Evolutionary conservation across 2,113 vertebrate species (phyloP).

Genomic region (Melanostigma gelatinosum): DNA sequence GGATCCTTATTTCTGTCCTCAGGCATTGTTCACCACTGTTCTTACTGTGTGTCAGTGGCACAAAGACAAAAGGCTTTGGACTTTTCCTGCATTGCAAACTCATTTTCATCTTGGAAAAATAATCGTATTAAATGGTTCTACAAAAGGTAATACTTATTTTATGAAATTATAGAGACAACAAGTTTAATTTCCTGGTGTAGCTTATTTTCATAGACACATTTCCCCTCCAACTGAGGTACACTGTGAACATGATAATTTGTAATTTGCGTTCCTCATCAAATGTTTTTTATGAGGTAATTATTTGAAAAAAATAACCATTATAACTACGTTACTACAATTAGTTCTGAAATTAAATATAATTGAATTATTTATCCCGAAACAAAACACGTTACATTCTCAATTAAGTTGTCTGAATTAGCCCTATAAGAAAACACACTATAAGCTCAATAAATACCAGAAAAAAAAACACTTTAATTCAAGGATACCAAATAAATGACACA

Average conservation of each 20-base stretch:
- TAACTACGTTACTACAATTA: background rate
- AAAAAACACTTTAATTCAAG: slow-evolving; percentile 78
- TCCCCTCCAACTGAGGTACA: background rate
- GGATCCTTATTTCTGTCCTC: slow-evolving; percentile 35
- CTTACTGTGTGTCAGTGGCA: slow-evolving; percentile 20
- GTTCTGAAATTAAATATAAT: background rate
- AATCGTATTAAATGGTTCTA: background rate
- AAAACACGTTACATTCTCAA: slow-evolving; percentile 83
- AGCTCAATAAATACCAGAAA: slow-evolving; percentile 76
- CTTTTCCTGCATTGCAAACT: slow-evolving; percentile 33
- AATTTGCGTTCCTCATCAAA: background rate
- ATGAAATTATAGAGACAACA: slow-evolving; percentile 12
- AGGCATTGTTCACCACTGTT: slow-evolving; percentile 38
- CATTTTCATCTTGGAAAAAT: slow-evolving; percentile 27
- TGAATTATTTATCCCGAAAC: slow-evolving; percentile 68
- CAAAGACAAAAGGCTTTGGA: slow-evolving; percentile 9
- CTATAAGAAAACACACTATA: slow-evolving; percentile 79
- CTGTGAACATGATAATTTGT: background rate
- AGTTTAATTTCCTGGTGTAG: slow-evolving; percentile 8
- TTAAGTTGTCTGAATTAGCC: slow-evolving; percentile 88
- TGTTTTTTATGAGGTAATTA: background rate
- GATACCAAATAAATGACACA: slow-evolving; percentile 88
- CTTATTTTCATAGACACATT: background rate
- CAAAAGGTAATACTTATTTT: background rate
- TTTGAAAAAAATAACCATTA: background rate